phyloP scores from a whole-genome alignment of 1,140 invertebrate genomes.

The Calephelis virginiensis region DNA sequence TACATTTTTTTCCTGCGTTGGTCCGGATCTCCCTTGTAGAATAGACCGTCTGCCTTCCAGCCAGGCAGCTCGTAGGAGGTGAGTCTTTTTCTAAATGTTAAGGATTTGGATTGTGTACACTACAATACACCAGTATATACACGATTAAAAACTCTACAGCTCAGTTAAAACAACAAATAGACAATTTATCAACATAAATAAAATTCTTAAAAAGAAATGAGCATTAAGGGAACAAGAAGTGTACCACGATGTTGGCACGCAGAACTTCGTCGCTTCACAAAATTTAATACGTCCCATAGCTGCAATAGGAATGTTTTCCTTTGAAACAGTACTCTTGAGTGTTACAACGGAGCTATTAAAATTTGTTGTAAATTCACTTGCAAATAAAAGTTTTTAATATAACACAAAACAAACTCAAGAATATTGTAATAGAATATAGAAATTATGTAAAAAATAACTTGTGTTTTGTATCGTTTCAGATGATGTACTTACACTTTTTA shows the following conservation, averaged over 20 bases:
- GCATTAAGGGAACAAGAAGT: constrained; percentile 37
- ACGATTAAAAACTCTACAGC: too few relatives aligned
- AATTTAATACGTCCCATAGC: constrained; percentile 65
- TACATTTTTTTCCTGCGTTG: too few relatives aligned
- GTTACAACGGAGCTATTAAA: constrained; percentile 50
- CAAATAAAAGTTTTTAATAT: constrained; percentile 34
- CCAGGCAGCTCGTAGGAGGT: too few relatives aligned
- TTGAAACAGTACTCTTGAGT: constrained; percentile 55
- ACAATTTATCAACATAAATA: constrained; percentile 12
- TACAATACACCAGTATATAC: too few relatives aligned
- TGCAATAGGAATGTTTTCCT: constrained; percentile 60
- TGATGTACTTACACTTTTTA: too few relatives aligned
- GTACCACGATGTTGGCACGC: constrained; percentile 35
- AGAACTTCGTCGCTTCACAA: constrained; percentile 53
- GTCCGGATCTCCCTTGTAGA: too few relatives aligned
- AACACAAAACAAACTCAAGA: neutral
- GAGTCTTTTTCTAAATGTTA: too few relatives aligned
- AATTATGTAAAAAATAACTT: too few relatives aligned
- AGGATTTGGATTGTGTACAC: too few relatives aligned
- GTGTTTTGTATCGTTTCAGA: too few relatives aligned
- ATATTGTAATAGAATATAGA: neutral
- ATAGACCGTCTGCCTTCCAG: too few relatives aligned
- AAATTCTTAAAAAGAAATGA: constrained; percentile 32
- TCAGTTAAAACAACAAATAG: neutral
- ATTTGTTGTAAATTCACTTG: constrained; percentile 49